Base-by-base conservation (phyloP, 2,888 invertebrate species). In the Tinea semifulvella region DNA sequence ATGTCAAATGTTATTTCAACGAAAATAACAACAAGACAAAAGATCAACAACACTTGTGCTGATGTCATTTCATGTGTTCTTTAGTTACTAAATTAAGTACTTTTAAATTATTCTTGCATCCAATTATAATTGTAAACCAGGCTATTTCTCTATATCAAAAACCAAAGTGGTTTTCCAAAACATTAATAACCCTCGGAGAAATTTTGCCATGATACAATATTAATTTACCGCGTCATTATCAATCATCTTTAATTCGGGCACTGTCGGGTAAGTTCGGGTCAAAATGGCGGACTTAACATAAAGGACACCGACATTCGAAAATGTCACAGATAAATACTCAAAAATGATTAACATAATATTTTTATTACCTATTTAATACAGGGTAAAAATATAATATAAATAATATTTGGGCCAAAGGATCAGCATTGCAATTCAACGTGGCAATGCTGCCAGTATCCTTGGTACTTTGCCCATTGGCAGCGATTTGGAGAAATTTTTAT, bases 161-260 rank as follows among this genome's bases (percentile, higher is more conserved):
- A 38, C 38, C 11, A 38, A 38, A 35, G 13, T 11, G 18, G 38
- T 38, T 38, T n/a, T 31, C 31, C 18, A 16, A 17, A n/a, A 13
- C 25, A 46, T 47, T 43, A 46, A 44, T 47, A 44, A 35, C 35
- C 44, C 11, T 27, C 3, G 5, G 39, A 44, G 42, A 46, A 36
- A 40, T 36, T 46, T 31, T 27, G 20, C 20, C 22, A 39, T n/a
- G 10, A n/a, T n/a, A n/a, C n/a, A n/a, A 43, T 20, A 44, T 43
- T 47, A 43, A 47, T 43, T 47, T 47, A 6, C 28, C 27, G 17
- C 35, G 39, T 3, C 27, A 19, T 40, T 40, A 44, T 47, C 47
- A 39, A 44, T 47, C 47, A 42, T 46, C 39, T 14, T 22, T 22
- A 40, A 40, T 40, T 40, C 22, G 38, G n/a, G 17, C n/a, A 31